Evolutionary conservation across 2,888 invertebrate species (phyloP).

Genomic region (Drosophila crucigera): DNA sequence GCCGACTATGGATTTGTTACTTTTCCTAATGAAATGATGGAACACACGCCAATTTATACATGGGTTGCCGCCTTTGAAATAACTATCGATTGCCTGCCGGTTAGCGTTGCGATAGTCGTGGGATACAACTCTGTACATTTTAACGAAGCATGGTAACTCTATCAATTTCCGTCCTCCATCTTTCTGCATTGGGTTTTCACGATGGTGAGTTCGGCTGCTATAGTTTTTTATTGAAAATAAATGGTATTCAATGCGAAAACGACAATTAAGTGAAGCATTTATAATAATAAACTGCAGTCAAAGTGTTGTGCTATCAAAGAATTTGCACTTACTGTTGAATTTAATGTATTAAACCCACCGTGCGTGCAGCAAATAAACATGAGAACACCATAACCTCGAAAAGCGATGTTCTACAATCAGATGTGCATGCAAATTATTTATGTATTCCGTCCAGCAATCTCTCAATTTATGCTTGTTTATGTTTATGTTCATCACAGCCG

Average conservation of each 20-base stretch:
- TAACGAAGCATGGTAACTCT: conserved; percentile 73
- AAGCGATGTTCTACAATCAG: conserved; percentile 21
- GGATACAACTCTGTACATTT: conserved; percentile 32
- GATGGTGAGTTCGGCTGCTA: conserved; percentile 83
- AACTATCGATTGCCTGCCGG: conserved; percentile 30
- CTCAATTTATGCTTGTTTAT: conserved; percentile 1
- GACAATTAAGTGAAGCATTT: conserved; percentile 19
- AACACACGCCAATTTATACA: background rate
- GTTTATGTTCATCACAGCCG: conserved; percentile 87
- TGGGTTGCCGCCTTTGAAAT: conserved; percentile 44
- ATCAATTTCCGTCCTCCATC: conserved; percentile 84
- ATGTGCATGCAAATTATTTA: conserved; percentile 12
- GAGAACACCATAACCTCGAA: conserved; percentile 67
- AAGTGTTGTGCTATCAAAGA: conserved; percentile 25
- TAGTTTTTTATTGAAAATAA: conserved; percentile 52
- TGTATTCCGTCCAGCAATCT: background rate
- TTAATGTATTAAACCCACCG: conserved; percentile 9
- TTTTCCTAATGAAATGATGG: conserved; percentile 9
- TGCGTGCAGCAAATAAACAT: conserved; percentile 55
- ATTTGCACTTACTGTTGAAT: background rate
- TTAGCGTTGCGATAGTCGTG: conserved; percentile 11
- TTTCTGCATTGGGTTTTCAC: conserved; percentile 84
- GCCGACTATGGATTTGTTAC: background rate
- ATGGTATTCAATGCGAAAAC: conserved; percentile 45
- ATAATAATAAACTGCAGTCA: conserved; percentile 4